Evolutionary conservation across 2,888 invertebrate genomes (phyloP).

Genomic region (Mantis religiosa): DNA sequence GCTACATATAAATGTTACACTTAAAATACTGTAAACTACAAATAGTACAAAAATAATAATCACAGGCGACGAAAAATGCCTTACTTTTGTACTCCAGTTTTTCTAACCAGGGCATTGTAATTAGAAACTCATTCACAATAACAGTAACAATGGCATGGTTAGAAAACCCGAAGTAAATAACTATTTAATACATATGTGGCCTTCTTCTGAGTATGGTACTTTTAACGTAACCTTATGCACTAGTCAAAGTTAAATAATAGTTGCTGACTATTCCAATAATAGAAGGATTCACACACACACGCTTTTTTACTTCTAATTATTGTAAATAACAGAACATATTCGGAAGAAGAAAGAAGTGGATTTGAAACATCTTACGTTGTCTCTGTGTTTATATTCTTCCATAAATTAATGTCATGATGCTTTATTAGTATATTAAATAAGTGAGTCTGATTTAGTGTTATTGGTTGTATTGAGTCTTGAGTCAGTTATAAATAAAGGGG

Average conservation of each 20-base stretch:
- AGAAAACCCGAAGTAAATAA: constrained; percentile 23
- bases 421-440: no score
- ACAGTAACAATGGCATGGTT: constrained; percentile 25
- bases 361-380: no score
- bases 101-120: constrained; percentile 29
- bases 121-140: not conserved
- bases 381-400: no score
- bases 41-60: not conserved
- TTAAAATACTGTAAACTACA: not conserved
- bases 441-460: no score
- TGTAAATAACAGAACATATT: no score
- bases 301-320: not conserved
- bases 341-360: no score
- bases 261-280: not conserved
- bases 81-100: constrained; percentile 40
- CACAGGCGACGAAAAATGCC: constrained; percentile 40
- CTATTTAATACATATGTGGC: not conserved
- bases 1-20: not conserved
- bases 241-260: no score
- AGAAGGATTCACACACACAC: constrained; percentile 10
- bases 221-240: no score
- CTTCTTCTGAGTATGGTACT: not conserved
- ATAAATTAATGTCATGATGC: no score
- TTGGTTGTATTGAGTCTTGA: no score
- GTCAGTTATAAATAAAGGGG: no score